Evolutionary conservation across 2,888 invertebrate genomes (phyloP), one percentile per base, ranked within the genome.

Genomic region (Diarsia mendica): DNA sequence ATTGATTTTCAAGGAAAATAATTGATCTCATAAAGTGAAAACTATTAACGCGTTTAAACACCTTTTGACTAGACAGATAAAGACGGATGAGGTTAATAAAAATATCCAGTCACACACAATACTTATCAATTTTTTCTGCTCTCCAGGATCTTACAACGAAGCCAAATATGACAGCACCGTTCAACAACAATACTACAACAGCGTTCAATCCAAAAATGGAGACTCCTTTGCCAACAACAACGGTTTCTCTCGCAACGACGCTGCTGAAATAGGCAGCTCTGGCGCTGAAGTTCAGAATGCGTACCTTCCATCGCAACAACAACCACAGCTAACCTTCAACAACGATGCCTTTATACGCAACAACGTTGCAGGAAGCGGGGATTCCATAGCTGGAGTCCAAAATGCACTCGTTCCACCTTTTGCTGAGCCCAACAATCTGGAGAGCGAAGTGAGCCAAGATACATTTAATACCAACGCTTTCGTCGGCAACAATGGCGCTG

Each of bases 71-170:
- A 39, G 39, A 3, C 20, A 53, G 3, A 53, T 8, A 53, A 53
- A 23, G n/a, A 13, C n/a, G 18, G 13, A 63, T 13, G 1, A 13
- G n/a, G 39, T 2, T 0, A 44, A n/a, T 8, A 2, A 63, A 8
- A 44, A 2, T n/a, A 58, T 9, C 28, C 28, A 3, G 28, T 18
- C 28, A 18, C 15, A 58, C 18, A 15, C 18, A 44, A 51, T 6
- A 33, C 9, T n/a, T 2, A 1, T 51, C 10, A 1, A 8, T 33
- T 1, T 46, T 48, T 49, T 4, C n/a, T 46, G 39, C 1, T 67
- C 77, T 77, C 8, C 89, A 95, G 96, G 96, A 10, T 92, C 93
- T 0, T 96, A 95, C 90, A 92, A 89, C 66, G 93, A 93, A 76
- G 92, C 82, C 13, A 63, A 63, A 23, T 63, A 63, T 15, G 15